Evolutionary conservation across 2,113 vertebrate genomes (phyloP).

Genomic region (Ptyas mucosa): DNA sequence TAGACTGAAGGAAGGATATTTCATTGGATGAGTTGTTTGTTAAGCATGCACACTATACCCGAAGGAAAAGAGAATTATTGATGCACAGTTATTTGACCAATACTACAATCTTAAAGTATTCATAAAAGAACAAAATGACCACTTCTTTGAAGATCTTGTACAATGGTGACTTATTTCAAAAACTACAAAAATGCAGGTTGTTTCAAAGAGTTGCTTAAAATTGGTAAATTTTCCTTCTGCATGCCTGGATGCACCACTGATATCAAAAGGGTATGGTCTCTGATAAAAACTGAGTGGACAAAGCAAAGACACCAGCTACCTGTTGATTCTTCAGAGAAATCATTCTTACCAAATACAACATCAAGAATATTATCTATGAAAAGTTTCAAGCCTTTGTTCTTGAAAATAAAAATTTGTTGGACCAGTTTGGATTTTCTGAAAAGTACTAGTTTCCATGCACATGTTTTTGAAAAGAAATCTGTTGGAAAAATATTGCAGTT

Average conservation of each 20-base stretch:
- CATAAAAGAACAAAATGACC: background rate
- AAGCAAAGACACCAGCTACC: background rate
- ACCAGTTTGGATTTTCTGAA: background rate
- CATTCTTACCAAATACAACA: background rate
- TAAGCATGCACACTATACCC: background rate
- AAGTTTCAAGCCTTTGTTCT: background rate
- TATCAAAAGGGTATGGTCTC: background rate
- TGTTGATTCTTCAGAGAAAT: background rate
- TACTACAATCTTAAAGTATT: background rate
- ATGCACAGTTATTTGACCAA: background rate
- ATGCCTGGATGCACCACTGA: background rate
- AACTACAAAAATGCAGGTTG: background rate
- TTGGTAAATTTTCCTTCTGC: background rate
- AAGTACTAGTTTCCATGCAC: background rate
- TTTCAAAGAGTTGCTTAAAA: background rate
- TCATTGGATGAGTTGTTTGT: background rate
- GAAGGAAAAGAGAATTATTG: background rate
- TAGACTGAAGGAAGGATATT: background rate
- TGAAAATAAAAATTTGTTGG: background rate
- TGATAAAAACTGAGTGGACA: background rate
- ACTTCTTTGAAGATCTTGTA: background rate
- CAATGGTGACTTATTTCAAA: background rate
- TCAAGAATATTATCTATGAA: background rate
- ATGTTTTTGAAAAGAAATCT: background rate
- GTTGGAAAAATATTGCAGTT: background rate